Conservation (phyloP, 1,140 invertebrate species). For the Anagrus nilaparvatae region DNA sequence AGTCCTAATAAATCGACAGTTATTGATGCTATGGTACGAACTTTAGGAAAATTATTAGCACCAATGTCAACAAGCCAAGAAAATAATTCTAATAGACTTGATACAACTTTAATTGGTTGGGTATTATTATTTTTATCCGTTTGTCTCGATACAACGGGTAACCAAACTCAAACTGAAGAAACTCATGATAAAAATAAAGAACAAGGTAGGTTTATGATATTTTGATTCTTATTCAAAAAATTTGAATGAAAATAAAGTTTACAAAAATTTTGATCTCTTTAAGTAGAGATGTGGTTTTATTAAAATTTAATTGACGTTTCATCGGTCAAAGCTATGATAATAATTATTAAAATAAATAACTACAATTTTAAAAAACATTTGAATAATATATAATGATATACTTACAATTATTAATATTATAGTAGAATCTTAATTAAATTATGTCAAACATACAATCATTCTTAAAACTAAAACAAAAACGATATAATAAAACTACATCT, state of each 20-base stretch:
- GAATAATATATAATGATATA: no score
- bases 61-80: slow-evolving; percentile 41
- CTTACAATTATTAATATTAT: no score
- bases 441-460: no score
- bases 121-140: slow-evolving; percentile 66
- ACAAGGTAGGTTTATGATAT: slow-evolving; percentile 27
- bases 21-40: slow-evolving; percentile 51
- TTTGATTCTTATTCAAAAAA: no score
- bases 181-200: slow-evolving; percentile 36
- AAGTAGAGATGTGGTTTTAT: no score
- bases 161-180: slow-evolving; percentile 25
- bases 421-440: no score
- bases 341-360: no score
- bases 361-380: no score
- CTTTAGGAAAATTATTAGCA: slow-evolving; percentile 45
- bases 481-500: no score
- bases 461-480: no score
- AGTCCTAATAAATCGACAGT: slow-evolving; percentile 51
- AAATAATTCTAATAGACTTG: slow-evolving; percentile 30
- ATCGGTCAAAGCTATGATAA: no score
- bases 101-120: slow-evolving; percentile 61
- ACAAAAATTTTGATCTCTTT: not conserved
- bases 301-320: no score
- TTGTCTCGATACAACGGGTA: slow-evolving; percentile 52
- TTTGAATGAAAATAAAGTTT: slow-evolving; percentile 4